Evolutionary conservation across 2,797 vertebrate genomes (phyloP).

Genomic region (Lindbergichthys nudifrons): DNA sequence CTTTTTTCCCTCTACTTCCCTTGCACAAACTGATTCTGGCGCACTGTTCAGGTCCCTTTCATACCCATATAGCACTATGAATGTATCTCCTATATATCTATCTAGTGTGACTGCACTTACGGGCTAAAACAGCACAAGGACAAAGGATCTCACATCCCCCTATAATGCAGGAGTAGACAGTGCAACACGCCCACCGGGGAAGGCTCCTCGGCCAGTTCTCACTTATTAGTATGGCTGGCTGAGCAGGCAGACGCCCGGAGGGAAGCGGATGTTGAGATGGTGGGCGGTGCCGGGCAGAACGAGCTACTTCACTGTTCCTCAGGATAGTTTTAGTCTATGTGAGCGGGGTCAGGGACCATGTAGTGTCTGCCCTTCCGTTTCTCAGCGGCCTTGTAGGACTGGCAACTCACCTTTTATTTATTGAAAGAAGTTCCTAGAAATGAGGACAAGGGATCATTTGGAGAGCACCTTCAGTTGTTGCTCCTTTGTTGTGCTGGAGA

Average conservation of each 20-base stretch:
- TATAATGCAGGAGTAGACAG: constrained; percentile 44
- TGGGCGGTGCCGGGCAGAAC: constrained; percentile 44
- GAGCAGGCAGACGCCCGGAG: constrained; percentile 54
- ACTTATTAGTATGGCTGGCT: constrained; percentile 59
- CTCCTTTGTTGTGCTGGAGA: not conserved
- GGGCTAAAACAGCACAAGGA: constrained; percentile 54
- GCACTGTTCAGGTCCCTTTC: not conserved
- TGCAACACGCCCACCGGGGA: constrained; percentile 53
- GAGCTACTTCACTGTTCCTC: constrained; percentile 40
- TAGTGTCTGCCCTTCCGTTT: constrained; percentile 26
- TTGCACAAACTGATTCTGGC: not conserved
- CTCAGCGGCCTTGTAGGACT: not conserved
- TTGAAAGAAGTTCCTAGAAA: constrained; percentile 20
- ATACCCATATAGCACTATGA: not conserved
- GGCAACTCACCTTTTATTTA: constrained; percentile 24
- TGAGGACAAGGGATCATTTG: too few relatives aligned
- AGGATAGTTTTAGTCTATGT: constrained; percentile 10
- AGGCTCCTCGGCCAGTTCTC: constrained; percentile 52
- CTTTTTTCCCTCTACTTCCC: not conserved
- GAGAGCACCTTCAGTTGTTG: not conserved
- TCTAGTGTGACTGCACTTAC: constrained; percentile 38
- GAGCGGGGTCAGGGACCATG: constrained; percentile 13
- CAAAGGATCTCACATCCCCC: constrained; percentile 48
- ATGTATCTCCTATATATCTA: constrained; percentile 7
- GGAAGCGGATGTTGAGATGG: constrained; percentile 56